Evolutionary conservation across 2,888 invertebrate genomes (phyloP).

Genomic region (Papilio elwesi): DNA sequence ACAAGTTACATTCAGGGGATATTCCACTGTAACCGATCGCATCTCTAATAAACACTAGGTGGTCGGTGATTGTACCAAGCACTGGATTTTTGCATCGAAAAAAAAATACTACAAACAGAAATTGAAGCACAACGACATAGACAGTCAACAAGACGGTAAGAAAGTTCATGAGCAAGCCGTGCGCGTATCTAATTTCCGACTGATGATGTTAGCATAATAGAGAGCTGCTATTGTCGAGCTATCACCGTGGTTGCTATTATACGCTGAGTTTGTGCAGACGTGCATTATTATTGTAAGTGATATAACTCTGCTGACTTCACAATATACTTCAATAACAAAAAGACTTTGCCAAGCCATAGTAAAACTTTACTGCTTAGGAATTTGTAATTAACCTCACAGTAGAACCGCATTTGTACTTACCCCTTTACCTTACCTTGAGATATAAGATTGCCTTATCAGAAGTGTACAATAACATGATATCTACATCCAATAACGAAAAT

Average conservation of each 20-base stretch:
- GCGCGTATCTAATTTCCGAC: slow-evolving; percentile 16
- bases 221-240: slow-evolving; percentile 18
- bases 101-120: not conserved
- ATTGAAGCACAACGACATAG: not conserved
- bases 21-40: too few species aligned
- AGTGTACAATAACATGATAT: too few species aligned
- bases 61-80: too few species aligned
- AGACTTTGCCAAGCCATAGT: not conserved
- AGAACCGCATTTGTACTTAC: too few species aligned
- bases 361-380: too few species aligned
- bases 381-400: too few species aligned
- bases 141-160: not conserved
- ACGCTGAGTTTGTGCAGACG: not conserved
- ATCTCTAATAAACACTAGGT: too few species aligned
- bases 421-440: too few species aligned
- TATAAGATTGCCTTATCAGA: too few species aligned
- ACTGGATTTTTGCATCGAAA: too few species aligned
- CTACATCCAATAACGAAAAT: too few species aligned
- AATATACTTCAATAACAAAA: not conserved
- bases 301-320: not conserved
- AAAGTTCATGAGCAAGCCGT: slow-evolving; percentile 17
- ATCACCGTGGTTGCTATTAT: slow-evolving; percentile 11
- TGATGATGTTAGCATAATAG: slow-evolving; percentile 21
- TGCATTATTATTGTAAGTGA: slow-evolving; percentile 1
- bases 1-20: too few species aligned